Percentiles rank a stretch among this genome's conserved stretches.
Evolutionary conservation across 2,113 vertebrate species (phyloP).

Genomic region (Oxygymnocypris stewartii): DNA sequence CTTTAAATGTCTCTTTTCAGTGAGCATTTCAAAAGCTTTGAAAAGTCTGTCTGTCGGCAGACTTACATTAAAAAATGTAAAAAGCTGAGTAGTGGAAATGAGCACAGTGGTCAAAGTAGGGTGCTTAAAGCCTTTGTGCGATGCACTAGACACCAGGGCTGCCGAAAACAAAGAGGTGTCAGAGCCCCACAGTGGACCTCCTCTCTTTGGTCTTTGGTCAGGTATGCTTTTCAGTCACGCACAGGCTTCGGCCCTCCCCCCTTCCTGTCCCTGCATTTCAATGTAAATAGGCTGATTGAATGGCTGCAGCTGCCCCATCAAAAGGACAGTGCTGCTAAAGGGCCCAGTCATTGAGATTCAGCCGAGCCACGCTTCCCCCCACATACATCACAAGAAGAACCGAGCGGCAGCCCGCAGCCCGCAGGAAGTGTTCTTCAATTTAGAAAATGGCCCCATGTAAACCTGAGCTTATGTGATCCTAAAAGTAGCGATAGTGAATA

Average conservation of each 20-base stretch:
- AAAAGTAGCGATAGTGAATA: neutral
- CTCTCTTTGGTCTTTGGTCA: slow-evolving; percentile 70
- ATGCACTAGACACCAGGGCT: slow-evolving; percentile 63
- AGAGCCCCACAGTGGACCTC: slow-evolving; percentile 60
- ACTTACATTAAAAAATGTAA: slow-evolving; percentile 43
- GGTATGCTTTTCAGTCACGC: slow-evolving; percentile 71
- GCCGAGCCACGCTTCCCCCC: slow-evolving; percentile 67
- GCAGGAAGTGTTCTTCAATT: slow-evolving; percentile 42
- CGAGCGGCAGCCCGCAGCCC: neutral
- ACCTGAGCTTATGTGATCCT: slow-evolving; percentile 16
- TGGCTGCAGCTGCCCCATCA: slow-evolving; percentile 83
- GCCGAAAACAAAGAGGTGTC: slow-evolving; percentile 64
- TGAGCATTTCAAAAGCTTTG: too few species aligned
- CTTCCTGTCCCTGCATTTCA: slow-evolving; percentile 80
- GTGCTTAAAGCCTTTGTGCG: slow-evolving; percentile 74
- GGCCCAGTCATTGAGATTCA: slow-evolving; percentile 77
- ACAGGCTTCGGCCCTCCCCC: slow-evolving; percentile 68
- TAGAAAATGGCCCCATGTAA: slow-evolving; percentile 22
- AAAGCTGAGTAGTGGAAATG: slow-evolving; percentile 67
- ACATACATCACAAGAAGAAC: slow-evolving; percentile 45
- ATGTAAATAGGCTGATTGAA: slow-evolving; percentile 79
- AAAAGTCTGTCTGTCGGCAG: too few species aligned
- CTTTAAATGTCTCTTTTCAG: neutral
- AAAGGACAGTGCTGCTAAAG: slow-evolving; percentile 76
- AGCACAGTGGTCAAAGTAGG: slow-evolving; percentile 65